These are phyloP conservation scores for Pseudomyrmex concolor DNA, from an alignment of 1,140 invertebrate species.

Conservation along the genomic window DNA sequence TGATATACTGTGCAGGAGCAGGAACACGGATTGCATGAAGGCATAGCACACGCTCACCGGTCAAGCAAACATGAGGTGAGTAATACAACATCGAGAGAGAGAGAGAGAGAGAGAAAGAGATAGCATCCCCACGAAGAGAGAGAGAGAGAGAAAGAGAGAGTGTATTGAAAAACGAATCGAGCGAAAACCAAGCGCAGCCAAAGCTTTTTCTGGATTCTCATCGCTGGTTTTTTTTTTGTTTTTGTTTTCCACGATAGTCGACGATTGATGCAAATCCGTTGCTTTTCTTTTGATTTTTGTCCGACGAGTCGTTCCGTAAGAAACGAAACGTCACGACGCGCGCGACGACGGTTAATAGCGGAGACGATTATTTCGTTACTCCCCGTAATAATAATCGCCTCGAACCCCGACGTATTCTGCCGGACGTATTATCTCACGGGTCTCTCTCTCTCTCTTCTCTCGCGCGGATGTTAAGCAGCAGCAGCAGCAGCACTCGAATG, in stretches of 20 bases:
- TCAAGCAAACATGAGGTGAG: slow-evolving; percentile 84
- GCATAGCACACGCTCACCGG: slow-evolving; percentile 82
- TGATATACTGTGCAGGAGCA: slow-evolving; percentile 82
- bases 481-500: neutral
- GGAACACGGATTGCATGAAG: slow-evolving; percentile 82
- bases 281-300: neutral
- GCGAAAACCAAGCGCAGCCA: neutral
- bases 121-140: neutral
- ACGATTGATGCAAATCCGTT: neutral
- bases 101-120: slow-evolving; percentile 12
- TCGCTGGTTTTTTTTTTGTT: too few relatives aligned
- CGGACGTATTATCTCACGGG: too few relatives aligned
- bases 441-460: too few relatives aligned
- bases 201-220: neutral
- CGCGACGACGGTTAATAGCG: slow-evolving; percentile 22
- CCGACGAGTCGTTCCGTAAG: too few relatives aligned
- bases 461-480: too few relatives aligned
- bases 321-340: too few relatives aligned
- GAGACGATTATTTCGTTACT: neutral
- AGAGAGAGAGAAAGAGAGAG: slow-evolving; percentile 47
- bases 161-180: slow-evolving; percentile 34
- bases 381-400: neutral
- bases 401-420: neutral
- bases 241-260: neutral
- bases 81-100: slow-evolving; percentile 63